These are phyloP conservation scores for Kradibia gibbosae DNA, from an alignment of 1,140 invertebrate species.

Conservation along the genomic window DNA sequence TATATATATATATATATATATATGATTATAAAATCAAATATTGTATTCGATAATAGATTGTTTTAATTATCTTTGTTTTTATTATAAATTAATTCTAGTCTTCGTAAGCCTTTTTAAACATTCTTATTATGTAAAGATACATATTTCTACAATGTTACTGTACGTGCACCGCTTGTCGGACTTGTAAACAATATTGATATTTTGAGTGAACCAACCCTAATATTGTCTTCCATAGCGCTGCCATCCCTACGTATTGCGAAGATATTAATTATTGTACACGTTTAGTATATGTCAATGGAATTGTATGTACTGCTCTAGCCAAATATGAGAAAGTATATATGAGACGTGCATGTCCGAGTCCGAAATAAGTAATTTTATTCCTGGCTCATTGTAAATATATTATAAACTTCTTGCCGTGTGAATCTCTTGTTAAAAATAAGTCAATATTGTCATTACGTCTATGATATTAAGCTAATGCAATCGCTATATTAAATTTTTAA, in stretches of 20 bases:
- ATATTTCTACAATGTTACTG: not conserved
- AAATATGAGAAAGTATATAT: constrained; percentile 28
- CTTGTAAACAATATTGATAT: not conserved
- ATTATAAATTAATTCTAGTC: too few species aligned
- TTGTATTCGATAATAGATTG: not conserved
- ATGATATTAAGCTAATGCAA: not conserved
- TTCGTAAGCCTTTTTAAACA: too few species aligned
- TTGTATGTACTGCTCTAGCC: constrained; percentile 24
- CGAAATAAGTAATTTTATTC: constrained; percentile 9
- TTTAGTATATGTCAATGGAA: constrained; percentile 5
- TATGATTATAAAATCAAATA: not conserved
- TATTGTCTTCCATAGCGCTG: constrained; percentile 46
- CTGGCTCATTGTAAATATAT: constrained; percentile 25
- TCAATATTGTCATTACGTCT: not conserved
- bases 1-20: not conserved
- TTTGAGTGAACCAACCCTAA: constrained; percentile 26
- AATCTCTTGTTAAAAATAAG: constrained; percentile 39
- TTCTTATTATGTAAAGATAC: too few species aligned
- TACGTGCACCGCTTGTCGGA: not conserved
- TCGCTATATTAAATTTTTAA: constrained; percentile 34
- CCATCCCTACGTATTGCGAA: constrained; percentile 33
- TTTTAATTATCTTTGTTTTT: not conserved
- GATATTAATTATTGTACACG: constrained; percentile 17
- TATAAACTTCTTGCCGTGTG: constrained; percentile 41
- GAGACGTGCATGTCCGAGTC: not conserved